Percentiles rank a stretch among this genome's conserved stretches.
Conservation (phyloP, 1,140 invertebrate genomes). For the Acyrthosiphon pisum region DNA sequence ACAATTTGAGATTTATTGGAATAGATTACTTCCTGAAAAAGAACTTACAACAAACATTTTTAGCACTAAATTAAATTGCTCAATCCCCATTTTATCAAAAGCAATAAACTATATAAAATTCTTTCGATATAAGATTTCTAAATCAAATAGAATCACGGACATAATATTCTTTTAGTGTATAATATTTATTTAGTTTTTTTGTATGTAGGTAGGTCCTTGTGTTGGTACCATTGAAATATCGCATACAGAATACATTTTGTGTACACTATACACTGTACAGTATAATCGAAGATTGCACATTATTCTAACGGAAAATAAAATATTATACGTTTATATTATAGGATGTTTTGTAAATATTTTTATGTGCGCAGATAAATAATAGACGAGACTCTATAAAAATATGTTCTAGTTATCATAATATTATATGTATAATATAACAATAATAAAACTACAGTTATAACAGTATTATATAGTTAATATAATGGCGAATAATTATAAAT, state of each 20-base stretch:
- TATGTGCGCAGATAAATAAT: not conserved
- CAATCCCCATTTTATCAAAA: not conserved
- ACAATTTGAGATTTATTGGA: not conserved
- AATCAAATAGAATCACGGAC: not conserved
- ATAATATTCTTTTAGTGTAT: not conserved
- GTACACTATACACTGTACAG: not conserved
- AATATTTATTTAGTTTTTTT: not conserved
- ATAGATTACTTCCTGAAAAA: not conserved
- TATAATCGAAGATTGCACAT: not conserved
- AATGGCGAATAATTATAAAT: not conserved
- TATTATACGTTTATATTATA: not conserved
- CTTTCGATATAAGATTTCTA: not conserved
- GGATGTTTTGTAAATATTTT: not conserved
- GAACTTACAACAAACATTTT: not conserved
- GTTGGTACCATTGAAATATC: not conserved
- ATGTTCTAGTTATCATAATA: not conserved
- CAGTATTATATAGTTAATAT: not conserved
- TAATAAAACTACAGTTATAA: not conserved
- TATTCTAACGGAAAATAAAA: too few species aligned
- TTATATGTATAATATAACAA: not conserved
- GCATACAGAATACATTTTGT: not conserved
- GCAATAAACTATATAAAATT: not conserved
- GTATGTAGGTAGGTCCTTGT: too few species aligned
- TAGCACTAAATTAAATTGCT: not conserved
- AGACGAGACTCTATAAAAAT: not conserved